These are phyloP conservation scores for Pogonognathellus flavescens DNA, from an alignment of 1,140 invertebrate species.

Conservation along the genomic window DNA sequence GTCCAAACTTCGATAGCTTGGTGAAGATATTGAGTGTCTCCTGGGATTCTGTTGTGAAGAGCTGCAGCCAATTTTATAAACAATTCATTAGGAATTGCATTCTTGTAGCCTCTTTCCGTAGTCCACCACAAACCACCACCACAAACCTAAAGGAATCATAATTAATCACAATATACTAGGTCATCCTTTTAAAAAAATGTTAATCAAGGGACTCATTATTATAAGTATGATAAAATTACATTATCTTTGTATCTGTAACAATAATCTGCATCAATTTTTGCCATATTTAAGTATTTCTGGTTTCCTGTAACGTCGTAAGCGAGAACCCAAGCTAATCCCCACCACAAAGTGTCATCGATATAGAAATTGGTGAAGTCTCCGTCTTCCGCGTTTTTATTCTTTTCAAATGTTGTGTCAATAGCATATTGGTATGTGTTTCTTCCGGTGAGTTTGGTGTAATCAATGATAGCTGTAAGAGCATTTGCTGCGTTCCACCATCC, in stretches of 20 bases:
- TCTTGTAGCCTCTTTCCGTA: constrained; percentile 56
- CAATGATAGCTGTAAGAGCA: constrained; percentile 61
- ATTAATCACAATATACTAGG: too few relatives aligned
- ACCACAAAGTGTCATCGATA: constrained; percentile 63
- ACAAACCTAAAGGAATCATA: too few relatives aligned
- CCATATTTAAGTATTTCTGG: constrained; percentile 63
- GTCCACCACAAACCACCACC: constrained; percentile 65
- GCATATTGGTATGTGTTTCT: constrained; percentile 45
- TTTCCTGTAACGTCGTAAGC: constrained; percentile 62
- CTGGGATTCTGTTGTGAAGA: constrained; percentile 65
- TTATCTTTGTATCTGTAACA: constrained; percentile 60
- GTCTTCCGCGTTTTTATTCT: constrained; percentile 58
- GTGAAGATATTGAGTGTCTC: constrained; percentile 63
- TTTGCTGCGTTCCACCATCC: constrained; percentile 66
- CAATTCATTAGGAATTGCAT: constrained; percentile 65
- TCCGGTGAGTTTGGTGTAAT: constrained; percentile 53
- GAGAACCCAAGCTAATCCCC: constrained; percentile 62
- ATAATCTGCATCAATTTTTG: constrained; percentile 60
- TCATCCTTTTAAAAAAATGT: too few relatives aligned
- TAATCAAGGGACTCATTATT: too few relatives aligned
- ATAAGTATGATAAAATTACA: too few relatives aligned
- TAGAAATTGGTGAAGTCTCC: constrained; percentile 63
- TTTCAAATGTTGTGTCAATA: constrained; percentile 60
- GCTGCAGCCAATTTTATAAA: constrained; percentile 65
- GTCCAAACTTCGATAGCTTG: constrained; percentile 64